Percentiles rank a stretch among this genome's conserved stretches.
phyloP scores from a whole-genome alignment of 2,113 vertebrate genomes.

The Lathamus discolor region DNA sequence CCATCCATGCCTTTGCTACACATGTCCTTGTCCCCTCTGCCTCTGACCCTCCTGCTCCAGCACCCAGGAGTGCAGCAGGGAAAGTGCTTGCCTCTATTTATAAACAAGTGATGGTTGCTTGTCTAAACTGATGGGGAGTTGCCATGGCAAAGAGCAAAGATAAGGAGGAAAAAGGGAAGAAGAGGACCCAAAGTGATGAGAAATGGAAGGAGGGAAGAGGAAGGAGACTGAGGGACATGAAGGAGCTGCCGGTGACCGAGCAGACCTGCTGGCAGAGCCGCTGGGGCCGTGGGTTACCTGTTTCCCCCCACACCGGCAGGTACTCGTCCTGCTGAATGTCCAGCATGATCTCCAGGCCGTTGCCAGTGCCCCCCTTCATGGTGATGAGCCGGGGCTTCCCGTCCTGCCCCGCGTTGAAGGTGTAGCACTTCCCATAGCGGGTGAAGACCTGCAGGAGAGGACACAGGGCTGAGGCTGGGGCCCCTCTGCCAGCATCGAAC shows the following conservation, averaged over 20 bases:
- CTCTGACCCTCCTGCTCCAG: neutral
- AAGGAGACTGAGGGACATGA: neutral
- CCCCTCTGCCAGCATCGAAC: neutral
- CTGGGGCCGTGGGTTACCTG: conserved; percentile 76
- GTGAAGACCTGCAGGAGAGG: conserved; percentile 88
- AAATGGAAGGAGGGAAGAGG: neutral
- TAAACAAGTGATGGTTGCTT: conserved; percentile 63
- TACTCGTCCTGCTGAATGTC: conserved; percentile 99
- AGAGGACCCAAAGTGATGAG: neutral
- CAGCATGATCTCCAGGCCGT: conserved; percentile 97
- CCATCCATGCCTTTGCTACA: neutral
- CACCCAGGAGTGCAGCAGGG: conserved; percentile 3
- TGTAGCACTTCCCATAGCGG: conserved; percentile 97
- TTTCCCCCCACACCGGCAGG: conserved; percentile 97
- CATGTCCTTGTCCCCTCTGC: neutral
- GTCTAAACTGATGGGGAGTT: conserved; percentile 69
- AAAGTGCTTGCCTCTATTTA: conserved; percentile 73
- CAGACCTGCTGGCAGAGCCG: neutral
- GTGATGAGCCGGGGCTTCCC: conserved; percentile 87
- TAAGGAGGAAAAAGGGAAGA: conserved; percentile 19
- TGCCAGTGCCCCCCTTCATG: conserved; percentile 95
- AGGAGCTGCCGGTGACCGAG: neutral
- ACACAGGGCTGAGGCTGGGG: neutral
- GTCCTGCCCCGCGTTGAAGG: conserved; percentile 93
- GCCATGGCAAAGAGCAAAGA: conserved; percentile 74